These are phyloP conservation scores for Hirtodrosophila alboralis DNA, from an alignment of 2,888 invertebrate species.

Conservation along the genomic window DNA sequence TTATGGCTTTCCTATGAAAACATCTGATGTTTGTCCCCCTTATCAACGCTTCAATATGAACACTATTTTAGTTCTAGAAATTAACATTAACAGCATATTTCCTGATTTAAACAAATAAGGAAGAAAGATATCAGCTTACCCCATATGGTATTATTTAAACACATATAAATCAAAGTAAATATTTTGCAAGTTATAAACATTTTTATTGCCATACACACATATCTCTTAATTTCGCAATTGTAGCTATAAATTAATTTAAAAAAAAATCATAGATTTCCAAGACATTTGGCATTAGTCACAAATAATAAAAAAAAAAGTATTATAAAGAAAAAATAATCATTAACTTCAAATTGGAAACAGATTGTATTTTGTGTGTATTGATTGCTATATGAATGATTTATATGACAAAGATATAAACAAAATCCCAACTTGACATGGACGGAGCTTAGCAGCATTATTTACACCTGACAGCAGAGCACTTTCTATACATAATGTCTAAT, in stretches of 20 bases:
- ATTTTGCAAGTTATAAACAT: conserved; percentile 1
- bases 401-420: conserved; percentile 34
- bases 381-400: conserved; percentile 49
- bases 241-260: conserved; percentile 20
- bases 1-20: too few relatives aligned
- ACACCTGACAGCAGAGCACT: conserved; percentile 45
- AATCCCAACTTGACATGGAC: conserved; percentile 36
- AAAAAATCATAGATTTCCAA: too few relatives aligned
- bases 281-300: neutral
- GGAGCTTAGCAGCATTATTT: conserved; percentile 48
- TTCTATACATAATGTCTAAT: conserved; percentile 51
- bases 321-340: neutral
- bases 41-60: too few relatives aligned
- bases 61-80: too few relatives aligned
- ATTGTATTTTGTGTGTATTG: conserved; percentile 33
- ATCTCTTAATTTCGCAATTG: conserved; percentile 22
- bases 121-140: conserved; percentile 3
- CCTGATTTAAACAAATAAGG: too few relatives aligned
- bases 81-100: too few relatives aligned
- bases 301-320: neutral
- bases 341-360: conserved; percentile 20
- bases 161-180: conserved; percentile 7
- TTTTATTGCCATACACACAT: conserved; percentile 7
- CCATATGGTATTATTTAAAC: too few relatives aligned
- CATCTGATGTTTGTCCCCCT: too few relatives aligned